These are phyloP conservation scores for Canis aureus DNA, from an alignment of 2,113 vertebrate genomes.

Conservation along the genomic window DNA sequence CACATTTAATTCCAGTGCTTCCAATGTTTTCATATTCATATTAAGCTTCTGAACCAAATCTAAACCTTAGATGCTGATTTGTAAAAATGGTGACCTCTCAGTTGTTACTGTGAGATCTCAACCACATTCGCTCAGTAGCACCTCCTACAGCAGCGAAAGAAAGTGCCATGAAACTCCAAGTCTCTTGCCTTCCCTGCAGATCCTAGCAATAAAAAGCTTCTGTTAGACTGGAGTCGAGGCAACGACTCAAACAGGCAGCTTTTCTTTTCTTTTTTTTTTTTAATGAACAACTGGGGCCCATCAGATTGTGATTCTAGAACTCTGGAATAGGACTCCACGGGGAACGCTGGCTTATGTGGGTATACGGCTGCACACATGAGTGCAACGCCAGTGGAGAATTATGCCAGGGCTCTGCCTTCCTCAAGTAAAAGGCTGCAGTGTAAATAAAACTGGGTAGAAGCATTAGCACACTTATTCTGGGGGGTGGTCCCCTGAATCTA, in stretches of 20 bases:
- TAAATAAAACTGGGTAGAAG: background rate
- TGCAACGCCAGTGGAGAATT: background rate
- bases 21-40: background rate
- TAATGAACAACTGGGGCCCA: background rate
- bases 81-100: background rate
- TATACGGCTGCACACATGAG: background rate
- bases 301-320: background rate
- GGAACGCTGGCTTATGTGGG: background rate
- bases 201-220: background rate
- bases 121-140: accelerated
- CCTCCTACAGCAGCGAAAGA: background rate
- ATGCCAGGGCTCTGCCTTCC: background rate
- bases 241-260: background rate
- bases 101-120: background rate
- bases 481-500: background rate
- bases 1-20: background rate
- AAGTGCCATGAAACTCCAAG: background rate
- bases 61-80: background rate
- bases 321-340: background rate
- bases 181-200: background rate
- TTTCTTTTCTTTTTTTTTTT: background rate
- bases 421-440: background rate
- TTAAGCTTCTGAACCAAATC: background rate
- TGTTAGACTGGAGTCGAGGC: background rate
- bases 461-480: background rate